Evolutionary conservation across 2,888 invertebrate genomes (phyloP), one percentile per base, ranked within the genome.

Genomic region (Trachelus tabidus): DNA sequence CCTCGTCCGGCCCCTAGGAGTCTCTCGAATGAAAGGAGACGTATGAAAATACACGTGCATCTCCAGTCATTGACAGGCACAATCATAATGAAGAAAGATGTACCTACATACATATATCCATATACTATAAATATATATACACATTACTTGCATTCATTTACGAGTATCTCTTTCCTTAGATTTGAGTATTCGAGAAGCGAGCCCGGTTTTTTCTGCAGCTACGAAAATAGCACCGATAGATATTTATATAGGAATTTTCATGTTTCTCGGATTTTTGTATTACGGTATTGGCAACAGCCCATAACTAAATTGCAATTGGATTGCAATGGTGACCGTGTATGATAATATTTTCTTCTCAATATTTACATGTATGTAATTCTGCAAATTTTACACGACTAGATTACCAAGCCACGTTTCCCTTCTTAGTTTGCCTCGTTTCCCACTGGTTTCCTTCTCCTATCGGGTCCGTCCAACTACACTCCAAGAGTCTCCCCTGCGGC

Each of bases 1-100:
- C 77, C 77, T 73, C 79, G 79, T 73, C 81, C 82, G 81, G 81
- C 79, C 80, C 83, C 81, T 79, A 81, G 79, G 40, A 68, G 76
- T 73, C 74, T 74, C 76, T 73, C 83, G 81, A 83, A 84, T 85
- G 81, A 85, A 86, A 86, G 81, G 80, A 81, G 82, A 77, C 80
- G 81, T 77, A 80, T 83, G 82, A 79, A 76, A 84, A 82, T 81
- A 80, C 81, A 81, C 81, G 81, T 79, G 79, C 81, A 81, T 82
- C 84, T 79, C 81, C 77, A 84, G 83, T 79, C 80, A 80, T 82
- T 83, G 81, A 79, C 73, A 80, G 82, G 81, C 82, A 85, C 80
- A 82, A 86, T 84, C 80, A 81, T 75, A 23, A 56, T 56, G 56
- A 56, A 56, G 15, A 56, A 56, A 56, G 56, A 23, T 56, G 56